Base-by-base conservation (phyloP, 2,113 vertebrate species). In the Trinectes maculatus region DNA sequence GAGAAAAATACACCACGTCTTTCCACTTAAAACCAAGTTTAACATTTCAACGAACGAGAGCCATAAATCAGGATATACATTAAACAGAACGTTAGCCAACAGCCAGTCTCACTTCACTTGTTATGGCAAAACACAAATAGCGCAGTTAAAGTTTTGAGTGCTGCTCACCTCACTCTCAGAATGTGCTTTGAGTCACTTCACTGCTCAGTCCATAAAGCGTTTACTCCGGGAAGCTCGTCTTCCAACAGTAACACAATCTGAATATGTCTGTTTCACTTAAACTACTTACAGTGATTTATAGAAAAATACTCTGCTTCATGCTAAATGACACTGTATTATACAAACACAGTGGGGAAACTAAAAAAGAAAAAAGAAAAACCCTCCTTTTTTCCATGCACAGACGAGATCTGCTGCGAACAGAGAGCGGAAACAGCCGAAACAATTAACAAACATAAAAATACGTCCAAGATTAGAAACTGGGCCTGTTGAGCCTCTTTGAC, bases 401-500 rank as follows among this genome's bases (percentile, higher is more conserved):
- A 51, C 0, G 4, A 0, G 5, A 9, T 11, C 33, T 31, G 62
- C 3, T 18, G n/a, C n/a, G 40, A 44, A 36, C 34, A n/a, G 19
- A 60, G 13, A 42, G 15, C 8, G 13, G 6, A 40, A 4, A 24
- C 39, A 6, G 29, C 39, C 28, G 1, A 52, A 69, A 28, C 25
- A 39, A 48, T 64, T 60, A 22, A 8, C 1, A 3, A 24, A 13
- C 29, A 39, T 24, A 12, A 37, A 15, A 42, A 36, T 5, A 31
- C 15, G 36, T 28, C 47, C 55, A 18, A 67, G 49, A 49, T 55
- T 7, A 36, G 61, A 52, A 13, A 13, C 15, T 15, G 26, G 18
- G 39, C 40, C 63, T n/a, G 40, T 19, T 28, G 34, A 55, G 53
- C 8, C 53, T 25, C 18, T 69, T 59, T 55, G 63, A 70, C 57